A percentile compares a stretch with the other conserved stretches of the same genome.
Evolutionary conservation across 2,113 vertebrate species (phyloP).

Genomic region (Coreoperca whiteheadi): DNA sequence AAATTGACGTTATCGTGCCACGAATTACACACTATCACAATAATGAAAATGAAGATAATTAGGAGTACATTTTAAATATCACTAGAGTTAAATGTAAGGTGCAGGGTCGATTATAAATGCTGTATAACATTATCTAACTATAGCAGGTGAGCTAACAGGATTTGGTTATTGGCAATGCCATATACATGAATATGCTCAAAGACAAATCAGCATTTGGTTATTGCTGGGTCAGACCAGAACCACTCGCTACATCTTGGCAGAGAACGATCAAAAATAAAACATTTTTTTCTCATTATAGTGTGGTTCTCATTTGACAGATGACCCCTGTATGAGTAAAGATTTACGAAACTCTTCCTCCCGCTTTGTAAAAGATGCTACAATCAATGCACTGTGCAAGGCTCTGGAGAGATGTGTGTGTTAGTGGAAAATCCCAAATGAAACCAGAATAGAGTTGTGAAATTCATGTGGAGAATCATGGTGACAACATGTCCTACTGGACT

Average conservation of each 20-base stretch:
- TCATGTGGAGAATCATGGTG: constrained; percentile 45
- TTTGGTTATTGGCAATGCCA: constrained; percentile 83
- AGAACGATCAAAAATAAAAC: constrained; percentile 52
- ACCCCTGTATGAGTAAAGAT: constrained; percentile 20
- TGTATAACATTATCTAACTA: constrained; percentile 75
- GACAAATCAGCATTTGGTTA: constrained; percentile 83
- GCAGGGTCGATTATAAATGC: constrained; percentile 82
- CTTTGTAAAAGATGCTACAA: constrained; percentile 69
- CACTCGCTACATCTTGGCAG: constrained; percentile 74
- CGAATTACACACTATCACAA: constrained; percentile 61
- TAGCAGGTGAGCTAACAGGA: constrained; percentile 78
- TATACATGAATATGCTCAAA: constrained; percentile 71
- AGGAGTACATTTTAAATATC: constrained; percentile 78
- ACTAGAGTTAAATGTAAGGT: constrained; percentile 83
- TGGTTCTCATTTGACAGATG: constrained; percentile 44
- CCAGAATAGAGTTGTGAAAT: constrained; percentile 46
- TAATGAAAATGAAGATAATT: constrained; percentile 72
- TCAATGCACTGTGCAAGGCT: constrained; percentile 72
- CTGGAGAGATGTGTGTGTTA: constrained; percentile 48
- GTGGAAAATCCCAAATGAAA: constrained; percentile 54
- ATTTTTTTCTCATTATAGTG: constrained; percentile 26
- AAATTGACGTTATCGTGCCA: constrained; percentile 62
- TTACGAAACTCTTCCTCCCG: constrained; percentile 34
- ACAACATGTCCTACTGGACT: constrained; percentile 63
- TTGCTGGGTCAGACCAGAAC: constrained; percentile 74